A percentile compares a stretch with the other conserved stretches of the same genome.
Evolutionary conservation across 1,140 invertebrate genomes (phyloP).

Genomic region (Pseudachorutes palmiensis): DNA sequence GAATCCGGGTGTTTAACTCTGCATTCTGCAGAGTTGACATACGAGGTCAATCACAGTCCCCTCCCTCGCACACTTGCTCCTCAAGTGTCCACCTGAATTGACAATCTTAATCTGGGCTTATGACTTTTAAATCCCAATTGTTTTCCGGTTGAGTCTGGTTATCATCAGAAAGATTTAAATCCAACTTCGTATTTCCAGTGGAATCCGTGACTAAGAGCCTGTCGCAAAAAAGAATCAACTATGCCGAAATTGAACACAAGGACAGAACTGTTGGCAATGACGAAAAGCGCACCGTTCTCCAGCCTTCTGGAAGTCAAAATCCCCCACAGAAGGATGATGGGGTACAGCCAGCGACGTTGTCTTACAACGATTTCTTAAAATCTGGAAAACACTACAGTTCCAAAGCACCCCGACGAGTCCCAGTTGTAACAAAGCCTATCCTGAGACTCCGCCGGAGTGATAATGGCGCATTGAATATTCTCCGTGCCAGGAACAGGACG

Average conservation of each 20-base stretch:
- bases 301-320: not conserved
- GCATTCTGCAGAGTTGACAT: not conserved
- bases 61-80: no score
- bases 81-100: no score
- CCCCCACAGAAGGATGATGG: no score
- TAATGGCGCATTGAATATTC: constrained; percentile 53
- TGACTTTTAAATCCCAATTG: no score
- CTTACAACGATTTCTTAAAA: not conserved
- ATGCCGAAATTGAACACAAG: not conserved
- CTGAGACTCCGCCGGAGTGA: constrained; percentile 53
- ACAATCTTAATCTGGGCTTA: no score
- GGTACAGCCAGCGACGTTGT: no score
- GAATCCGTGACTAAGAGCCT: no score
- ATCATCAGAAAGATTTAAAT: no score
- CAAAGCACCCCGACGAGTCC: not conserved
- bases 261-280: not conserved
- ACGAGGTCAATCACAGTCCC: no score
- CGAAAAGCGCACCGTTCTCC: not conserved
- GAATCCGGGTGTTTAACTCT: not conserved
- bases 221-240: no score
- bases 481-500: constrained; percentile 59
- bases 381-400: not conserved
- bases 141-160: no score
- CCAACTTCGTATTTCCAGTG: no score
- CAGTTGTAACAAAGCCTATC: not conserved